Base-by-base conservation (phyloP, 64 coral and sea anemone species). In the Pocillopora damicornis region DNA sequence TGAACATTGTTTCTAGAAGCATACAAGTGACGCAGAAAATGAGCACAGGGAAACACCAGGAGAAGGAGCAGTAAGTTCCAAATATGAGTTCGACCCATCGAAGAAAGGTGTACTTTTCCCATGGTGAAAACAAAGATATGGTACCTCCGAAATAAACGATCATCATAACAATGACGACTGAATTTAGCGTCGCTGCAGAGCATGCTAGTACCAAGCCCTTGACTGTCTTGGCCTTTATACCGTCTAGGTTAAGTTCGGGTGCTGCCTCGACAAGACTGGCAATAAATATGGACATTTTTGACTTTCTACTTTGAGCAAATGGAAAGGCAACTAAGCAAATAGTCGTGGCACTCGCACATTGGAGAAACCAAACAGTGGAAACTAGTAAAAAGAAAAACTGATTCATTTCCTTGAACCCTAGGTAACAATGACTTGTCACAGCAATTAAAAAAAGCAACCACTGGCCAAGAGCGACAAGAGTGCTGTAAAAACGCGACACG, bases 11-110 rank as follows among this genome's bases (percentile, higher is more conserved):
- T 82, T 64, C 79, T 25, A 82, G 60, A 16, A 82, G 20, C 34
- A 82, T 64, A 35, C 79, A 82, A 36, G 60, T 82, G 11, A 66
- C 34, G 13, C 79, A 61, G 60, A 65, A 67, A 30, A 82, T 11
- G 15, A 65, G 30, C 9, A 35, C 15, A 65, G 79, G 79, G 1
- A 82, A 17, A 66, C 5, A 65, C 79, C 79, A 82, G 37, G 79
- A 13, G 20, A 82, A 82, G 30, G 79, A 82, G 37, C 38, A 23
- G 15, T 37, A 37, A 11, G 37, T 66, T 13, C 60, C 60, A 17
- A 66, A 66, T 4, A 38, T 0, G 5, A 65, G 11, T 45, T 82
- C 79, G 9, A 82, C 42, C 17, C 36, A 15, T 20, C 59, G 61
- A 6, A 82, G 17, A 65, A 34, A 26, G 9, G 38, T 36, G 60